Base-by-base conservation (phyloP, 37 sponge, comb jelly and placozoan species). In the Aplysina aerophoba region DNA sequence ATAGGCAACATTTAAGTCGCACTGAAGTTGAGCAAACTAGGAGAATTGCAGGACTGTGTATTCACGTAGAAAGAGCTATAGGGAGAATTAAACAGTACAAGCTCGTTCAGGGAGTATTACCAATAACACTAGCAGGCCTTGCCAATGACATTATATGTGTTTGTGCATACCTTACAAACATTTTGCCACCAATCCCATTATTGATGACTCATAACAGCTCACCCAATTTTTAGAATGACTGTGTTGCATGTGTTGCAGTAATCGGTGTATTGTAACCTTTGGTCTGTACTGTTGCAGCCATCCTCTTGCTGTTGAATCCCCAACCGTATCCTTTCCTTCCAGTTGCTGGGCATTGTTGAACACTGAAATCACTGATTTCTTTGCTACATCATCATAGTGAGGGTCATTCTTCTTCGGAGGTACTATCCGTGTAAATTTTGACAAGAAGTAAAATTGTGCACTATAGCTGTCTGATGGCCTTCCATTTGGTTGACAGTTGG, bases 211-310 rank as follows among this genome's bases (percentile, higher is more conserved):
- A n/a, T n/a, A n/a, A n/a, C n/a, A n/a, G n/a, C n/a, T n/a, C n/a
- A n/a, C n/a, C n/a, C n/a, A n/a, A n/a, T n/a, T n/a, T n/a, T n/a
- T n/a, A n/a, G n/a, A n/a, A n/a, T n/a, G n/a, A n/a, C n/a, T n/a
- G n/a, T n/a, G n/a, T n/a, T n/a, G n/a, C n/a, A n/a, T n/a, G n/a
- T n/a, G n/a, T n/a, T n/a, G n/a, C n/a, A n/a, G n/a, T n/a, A n/a
- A n/a, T n/a, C n/a, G n/a, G n/a, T n/a, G n/a, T n/a, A n/a, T n/a
- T n/a, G n/a, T n/a, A 55, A 38, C 41, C 39, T 77, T 79, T 0
- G 89, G 84, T 15, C 90, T 35, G 57, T 85, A 33, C 63, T 82
- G 56, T 27, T 81, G 37, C 35, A 90, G 83, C 90, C 90, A 90
- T 22, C 60, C 56, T 2, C 41, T 19, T 20, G 86, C 82, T 61